A percentile compares a stretch with the other conserved stretches of the same genome.
These are phyloP conservation scores for Mamestra brassicae DNA, from an alignment of 2,888 invertebrate genomes.

Conservation along the genomic window DNA sequence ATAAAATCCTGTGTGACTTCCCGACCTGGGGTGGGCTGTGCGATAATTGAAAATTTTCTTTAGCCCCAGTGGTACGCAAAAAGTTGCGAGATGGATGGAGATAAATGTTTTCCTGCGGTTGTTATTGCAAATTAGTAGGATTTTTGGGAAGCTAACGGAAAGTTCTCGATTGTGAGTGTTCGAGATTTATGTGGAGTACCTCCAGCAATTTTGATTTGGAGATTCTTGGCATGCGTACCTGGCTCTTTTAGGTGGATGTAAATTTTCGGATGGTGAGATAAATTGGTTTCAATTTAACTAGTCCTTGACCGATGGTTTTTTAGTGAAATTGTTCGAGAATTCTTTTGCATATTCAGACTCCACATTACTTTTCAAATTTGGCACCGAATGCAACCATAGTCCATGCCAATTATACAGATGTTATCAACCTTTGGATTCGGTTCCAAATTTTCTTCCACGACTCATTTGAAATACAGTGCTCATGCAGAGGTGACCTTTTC, in stretches of 20 bases:
- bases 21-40: slow-evolving; percentile 68
- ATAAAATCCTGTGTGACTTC: slow-evolving; percentile 76
- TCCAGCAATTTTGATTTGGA: slow-evolving; percentile 52
- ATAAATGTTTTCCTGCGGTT: slow-evolving; percentile 70
- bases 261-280: slow-evolving; percentile 20
- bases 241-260: slow-evolving; percentile 18
- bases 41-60: slow-evolving; percentile 84
- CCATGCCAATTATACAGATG: slow-evolving; percentile 18
- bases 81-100: slow-evolving; percentile 69
- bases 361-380: slow-evolving; percentile 32
- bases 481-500: background rate
- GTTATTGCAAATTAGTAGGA: slow-evolving; percentile 67
- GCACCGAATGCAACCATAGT: background rate
- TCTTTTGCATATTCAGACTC: background rate
- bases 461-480: slow-evolving; percentile 1
- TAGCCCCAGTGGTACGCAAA: slow-evolving; percentile 70
- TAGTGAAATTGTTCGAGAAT: background rate
- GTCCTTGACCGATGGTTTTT: slow-evolving; percentile 5
- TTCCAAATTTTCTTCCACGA: slow-evolving; percentile 26
- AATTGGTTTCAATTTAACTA: slow-evolving; percentile 23
- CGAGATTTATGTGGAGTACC: slow-evolving; percentile 55
- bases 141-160: slow-evolving; percentile 57
- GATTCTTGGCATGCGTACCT: slow-evolving; percentile 40
- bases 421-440: slow-evolving; percentile 11
- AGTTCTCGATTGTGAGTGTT: slow-evolving; percentile 47